Conservation (phyloP, 2,113 vertebrate genomes). For the Ciconia boyciana region DNA sequence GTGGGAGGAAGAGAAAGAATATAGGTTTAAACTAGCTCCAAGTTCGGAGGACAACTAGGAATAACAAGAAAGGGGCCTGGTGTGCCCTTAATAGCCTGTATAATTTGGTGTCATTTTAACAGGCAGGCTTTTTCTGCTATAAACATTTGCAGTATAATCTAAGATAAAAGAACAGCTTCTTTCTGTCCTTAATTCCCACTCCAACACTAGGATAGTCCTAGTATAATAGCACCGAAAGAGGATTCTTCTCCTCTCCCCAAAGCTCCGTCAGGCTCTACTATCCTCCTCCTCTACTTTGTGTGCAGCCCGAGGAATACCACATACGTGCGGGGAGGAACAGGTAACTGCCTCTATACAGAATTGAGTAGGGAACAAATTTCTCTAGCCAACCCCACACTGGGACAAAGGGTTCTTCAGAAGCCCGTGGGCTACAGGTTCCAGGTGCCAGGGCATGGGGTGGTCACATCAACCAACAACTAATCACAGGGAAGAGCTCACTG, state of each 20-base stretch:
- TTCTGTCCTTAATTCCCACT: not conserved
- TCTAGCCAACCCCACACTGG: rapidly evolving
- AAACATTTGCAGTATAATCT: not conserved
- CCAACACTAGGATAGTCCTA: not conserved
- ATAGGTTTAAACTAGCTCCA: not conserved
- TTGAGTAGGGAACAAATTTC: not conserved
- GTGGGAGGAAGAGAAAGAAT: not conserved
- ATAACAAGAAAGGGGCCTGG: not conserved
- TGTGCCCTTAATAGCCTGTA: not conserved
- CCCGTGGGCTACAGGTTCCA: not conserved
- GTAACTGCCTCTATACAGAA: not conserved
- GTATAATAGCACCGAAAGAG: not conserved
- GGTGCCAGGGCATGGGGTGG: too few species aligned
- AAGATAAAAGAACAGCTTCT: not conserved
- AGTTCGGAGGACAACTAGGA: not conserved
- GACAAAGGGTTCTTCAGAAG: not conserved
- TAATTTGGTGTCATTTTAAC: not conserved
- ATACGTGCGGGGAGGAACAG: not conserved
- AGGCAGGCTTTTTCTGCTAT: not conserved
- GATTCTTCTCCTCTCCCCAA: not conserved
- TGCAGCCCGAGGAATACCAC: not conserved
- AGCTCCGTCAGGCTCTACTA: not conserved
- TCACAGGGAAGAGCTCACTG: not conserved
- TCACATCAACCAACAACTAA: not conserved
- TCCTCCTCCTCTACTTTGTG: not conserved